These are phyloP conservation scores for Rhipidura dahli DNA, from an alignment of 2,113 vertebrate genomes.

Conservation along the genomic window DNA sequence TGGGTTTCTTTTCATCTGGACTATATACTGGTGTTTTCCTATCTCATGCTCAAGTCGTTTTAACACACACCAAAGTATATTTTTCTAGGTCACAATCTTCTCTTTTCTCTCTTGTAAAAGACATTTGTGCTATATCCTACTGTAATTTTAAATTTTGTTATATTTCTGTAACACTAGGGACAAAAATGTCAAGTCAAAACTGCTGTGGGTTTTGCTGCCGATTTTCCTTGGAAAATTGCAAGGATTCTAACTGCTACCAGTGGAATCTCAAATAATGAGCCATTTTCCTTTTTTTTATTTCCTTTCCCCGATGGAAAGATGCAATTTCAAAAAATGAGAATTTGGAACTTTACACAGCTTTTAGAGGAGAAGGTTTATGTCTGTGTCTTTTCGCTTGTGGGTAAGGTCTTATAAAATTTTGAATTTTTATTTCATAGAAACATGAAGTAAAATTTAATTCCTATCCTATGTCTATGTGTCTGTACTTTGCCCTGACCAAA, in stretches of 20 bases:
- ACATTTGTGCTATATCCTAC: neutral
- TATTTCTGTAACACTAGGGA: neutral
- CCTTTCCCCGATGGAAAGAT: neutral
- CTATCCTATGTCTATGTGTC: neutral
- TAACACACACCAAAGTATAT: neutral
- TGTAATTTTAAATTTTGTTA: neutral
- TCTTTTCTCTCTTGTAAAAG: neutral
- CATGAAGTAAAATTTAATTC: neutral
- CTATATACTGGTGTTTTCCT: neutral
- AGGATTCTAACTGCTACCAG: neutral
- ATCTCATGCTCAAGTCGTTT: neutral
- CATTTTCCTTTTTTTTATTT: neutral
- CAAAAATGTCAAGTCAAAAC: neutral
- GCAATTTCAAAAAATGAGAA: neutral
- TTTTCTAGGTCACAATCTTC: neutral
- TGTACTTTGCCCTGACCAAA: neutral
- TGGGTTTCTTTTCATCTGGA: fast-evolving
- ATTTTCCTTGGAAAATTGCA: neutral
- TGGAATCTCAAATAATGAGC: neutral
- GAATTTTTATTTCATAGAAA: neutral
- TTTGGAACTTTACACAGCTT: neutral
- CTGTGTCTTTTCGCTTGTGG: neutral
- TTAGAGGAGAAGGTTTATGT: neutral
- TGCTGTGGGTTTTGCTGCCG: neutral
- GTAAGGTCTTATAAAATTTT: neutral